These are phyloP conservation scores for Callopanchax toddi DNA, from an alignment of 2,113 vertebrate species.

Conservation along the genomic window DNA sequence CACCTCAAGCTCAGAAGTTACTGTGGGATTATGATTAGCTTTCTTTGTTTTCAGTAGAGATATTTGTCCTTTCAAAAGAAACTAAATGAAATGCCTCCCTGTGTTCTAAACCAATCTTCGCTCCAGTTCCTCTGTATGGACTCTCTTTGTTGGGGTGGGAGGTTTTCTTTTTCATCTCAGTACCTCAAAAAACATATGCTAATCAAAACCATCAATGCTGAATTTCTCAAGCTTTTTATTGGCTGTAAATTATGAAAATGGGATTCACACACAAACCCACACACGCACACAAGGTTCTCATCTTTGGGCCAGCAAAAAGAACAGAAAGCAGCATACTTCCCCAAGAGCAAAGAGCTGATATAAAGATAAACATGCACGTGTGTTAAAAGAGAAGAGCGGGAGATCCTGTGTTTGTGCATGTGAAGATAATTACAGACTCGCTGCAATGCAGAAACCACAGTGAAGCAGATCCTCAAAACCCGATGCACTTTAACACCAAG, in stretches of 20 bases:
- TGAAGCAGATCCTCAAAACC: constrained; percentile 58
- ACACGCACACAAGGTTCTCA: constrained; percentile 54
- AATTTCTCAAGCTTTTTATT: constrained; percentile 72
- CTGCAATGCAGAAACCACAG: constrained; percentile 53
- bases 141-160: constrained; percentile 50
- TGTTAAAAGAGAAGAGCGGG: constrained; percentile 43
- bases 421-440: constrained; percentile 70
- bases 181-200: constrained; percentile 71
- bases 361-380: constrained; percentile 48
- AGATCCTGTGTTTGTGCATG: constrained; percentile 64
- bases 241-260: constrained; percentile 77
- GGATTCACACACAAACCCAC: constrained; percentile 63
- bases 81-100: constrained; percentile 64
- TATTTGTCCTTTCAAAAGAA: constrained; percentile 69
- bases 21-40: constrained; percentile 55
- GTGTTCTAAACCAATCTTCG: constrained; percentile 49
- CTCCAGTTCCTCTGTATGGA: constrained; percentile 60
- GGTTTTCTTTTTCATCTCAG: constrained; percentile 47
- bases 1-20: constrained; percentile 66
- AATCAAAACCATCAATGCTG: constrained; percentile 80
- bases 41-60: constrained; percentile 70
- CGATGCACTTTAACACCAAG: constrained; percentile 59
- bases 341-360: constrained; percentile 46
- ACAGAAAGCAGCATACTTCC: constrained; percentile 41
- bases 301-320: constrained; percentile 34